Evolutionary conservation across 2,888 invertebrate genomes (phyloP), one percentile per base, ranked within the genome.

Genomic region (Agrilus biguttatus): DNA sequence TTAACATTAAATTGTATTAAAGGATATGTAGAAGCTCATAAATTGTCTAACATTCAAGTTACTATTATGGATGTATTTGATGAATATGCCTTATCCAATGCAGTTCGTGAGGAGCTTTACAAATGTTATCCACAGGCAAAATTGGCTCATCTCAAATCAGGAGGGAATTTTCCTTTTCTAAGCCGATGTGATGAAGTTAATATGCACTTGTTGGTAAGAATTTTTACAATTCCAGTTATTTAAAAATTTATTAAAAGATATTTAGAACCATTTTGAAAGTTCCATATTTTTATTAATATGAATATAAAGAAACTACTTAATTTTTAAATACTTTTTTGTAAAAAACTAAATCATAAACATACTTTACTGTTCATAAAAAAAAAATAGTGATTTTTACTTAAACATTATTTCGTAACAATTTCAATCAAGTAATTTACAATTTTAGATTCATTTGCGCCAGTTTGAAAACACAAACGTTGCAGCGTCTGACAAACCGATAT

Each of bases 51-150:
- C 46, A 56, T 87, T 40, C 78, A 82, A n/a, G 73, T 88, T 12
- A 91, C 90, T 10, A 77, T 91, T 40, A 74, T 91, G 62, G 89
- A 91, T 66, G 90, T 90, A 0, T 90, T 88, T 71, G 90, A 91
- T 63, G 83, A 88, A 55, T 83, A 83, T 62, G 90, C 90, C 5
- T 65, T 91, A 39, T 85, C 86, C 45, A 74, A 77, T 48, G 63
- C 73, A 36, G 89, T 89, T 0, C 68, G 83, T 41, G 88, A 89
- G 55, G 85, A 87, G 56, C 68, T 89, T 51, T 85, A 85, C 62
- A 87, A 87, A 61, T 82, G 83, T 53, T 91, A 89, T 63, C 89
- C 90, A 0, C 74, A 81, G 47, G 89, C 88, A 1, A 87, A 85
- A 66, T 62, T 87, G 48, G 91, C 89, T 2, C 88, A 90, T 64